Evolutionary conservation across 92 coral and sea anemone species (phyloP), one percentile per base, ranked within the genome.

Genomic region (Zoanthus gigantus): DNA sequence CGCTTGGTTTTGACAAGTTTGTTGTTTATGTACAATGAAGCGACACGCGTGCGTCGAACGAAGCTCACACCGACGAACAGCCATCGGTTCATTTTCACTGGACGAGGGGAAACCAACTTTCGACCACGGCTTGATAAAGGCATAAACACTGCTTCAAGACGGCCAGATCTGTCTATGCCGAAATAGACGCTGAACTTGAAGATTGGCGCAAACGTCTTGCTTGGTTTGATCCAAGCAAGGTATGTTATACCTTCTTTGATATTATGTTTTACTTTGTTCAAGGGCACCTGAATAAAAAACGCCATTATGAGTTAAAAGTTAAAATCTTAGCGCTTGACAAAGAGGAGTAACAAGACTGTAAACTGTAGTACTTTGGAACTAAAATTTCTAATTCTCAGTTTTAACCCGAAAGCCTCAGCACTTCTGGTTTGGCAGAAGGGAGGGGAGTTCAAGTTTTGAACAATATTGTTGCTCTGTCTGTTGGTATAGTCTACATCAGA

Each of bases 181-280:
- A 79, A 79, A 10, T 34, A 60, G 71, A 79, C 83, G 23, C 83
- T 79, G 18, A 34, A 79, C 72, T 58, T 79, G 83, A 79, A 79
- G 37, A 79, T 79, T 17, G 83, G 83, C 18, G 83, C 83, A 15
- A 63, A 58, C 5, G 54, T 46, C 56, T 58, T 58, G 10, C 17
- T 45, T 79, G 83, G 83, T 60, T 58, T 79, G 83, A 79, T 79
- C 83, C 83, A 79, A 13, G 50, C 32, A 31, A 79, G 34, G 37
- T 57, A 58, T 9, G 83, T 79, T 79, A 79, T 57, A 53, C 56
- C 83, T 15, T 46, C 54, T 37, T 42, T 79, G 53, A 79, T 79
- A 34, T 44, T 23, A 16, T 72, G 83, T 42, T 72, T 29, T 79
- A 79, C 54, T 30, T 79, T 79, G 5, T 69, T 37, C 83, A 81